Conservation (phyloP, 2,113 vertebrate genomes). For the Pholis gunnellus region DNA sequence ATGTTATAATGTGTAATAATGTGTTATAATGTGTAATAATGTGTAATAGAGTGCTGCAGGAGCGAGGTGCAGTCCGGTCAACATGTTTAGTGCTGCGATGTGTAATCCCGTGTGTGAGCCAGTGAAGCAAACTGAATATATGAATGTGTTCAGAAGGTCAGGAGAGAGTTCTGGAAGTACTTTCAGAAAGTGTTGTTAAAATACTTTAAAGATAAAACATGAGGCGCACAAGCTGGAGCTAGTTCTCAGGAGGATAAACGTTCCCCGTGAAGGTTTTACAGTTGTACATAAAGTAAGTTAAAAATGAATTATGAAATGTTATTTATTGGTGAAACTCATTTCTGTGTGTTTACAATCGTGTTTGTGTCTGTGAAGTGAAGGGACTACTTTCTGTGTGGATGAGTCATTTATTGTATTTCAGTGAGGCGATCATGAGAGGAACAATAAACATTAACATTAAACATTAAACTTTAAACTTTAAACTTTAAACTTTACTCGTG, state of each 20-base stretch:
- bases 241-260: background rate
- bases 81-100: no score
- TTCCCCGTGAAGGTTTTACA: background rate
- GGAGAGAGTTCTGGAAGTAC: background rate
- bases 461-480: no score
- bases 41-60: no score
- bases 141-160: background rate
- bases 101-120: no score
- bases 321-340: slow-evolving; percentile 60
- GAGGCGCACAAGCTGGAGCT: background rate
- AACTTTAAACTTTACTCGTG: background rate
- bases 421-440: background rate
- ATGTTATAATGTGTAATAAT: no score
- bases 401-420: no score
- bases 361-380: slow-evolving; percentile 35
- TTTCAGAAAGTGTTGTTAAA: background rate
- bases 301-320: slow-evolving; percentile 27
- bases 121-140: no score
- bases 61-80: no score
- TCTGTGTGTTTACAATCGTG: slow-evolving; percentile 45
- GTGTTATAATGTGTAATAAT: no score
- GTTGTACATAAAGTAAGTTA: slow-evolving; percentile 34
- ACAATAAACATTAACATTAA: no score
- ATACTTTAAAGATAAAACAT: no score
- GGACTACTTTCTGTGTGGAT: background rate